Base-by-base conservation (phyloP, 2,888 invertebrate species). In the Microplitis deprimator region DNA sequence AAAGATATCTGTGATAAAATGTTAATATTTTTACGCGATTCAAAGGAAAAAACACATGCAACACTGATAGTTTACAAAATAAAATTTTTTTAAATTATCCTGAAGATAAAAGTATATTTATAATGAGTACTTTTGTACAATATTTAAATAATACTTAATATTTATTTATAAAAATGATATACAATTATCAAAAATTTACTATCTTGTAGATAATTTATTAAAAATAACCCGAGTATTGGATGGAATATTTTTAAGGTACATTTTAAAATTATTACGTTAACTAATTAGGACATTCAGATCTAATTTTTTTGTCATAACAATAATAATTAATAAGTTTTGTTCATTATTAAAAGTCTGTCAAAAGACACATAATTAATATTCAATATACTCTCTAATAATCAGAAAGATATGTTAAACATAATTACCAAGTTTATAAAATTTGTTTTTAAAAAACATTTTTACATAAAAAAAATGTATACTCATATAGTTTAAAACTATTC, bases 221-320 rank as follows among this genome's bases (percentile, higher is more conserved):
- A 50, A 50, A 50, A 13, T 50, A 50, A 50, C 6, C 50, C 13
- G 64, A 73, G 64, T 41, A 64, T 41, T 70, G 29, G 60, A 70
- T 29, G 70, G 13, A 70, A 50, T 50, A 6, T 13, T 20, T 70
- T 38, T 8, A 68, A 68, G 69, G n/a, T 40, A 68, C 20, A 69
- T 70, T 70, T 17, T 70, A 29, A 60, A 20, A 59, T 8, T 60
- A 7, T 20, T 60, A 70, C 20, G 1, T 59, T 70, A 59, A n/a
- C n/a, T 17, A 10, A 70, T 50, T 50, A 13, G 3, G 13, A 5
- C 10, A 0, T 50, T 13, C 8, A 50, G 10, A 50, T 50, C 13
- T 50, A 50, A 50, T 50, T 50, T 13, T 8, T 50, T 50, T 50
- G 13, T 50, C 50, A 5, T 50, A 50, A 50, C 13, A 13, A 29